Base-by-base conservation (phyloP, 2,113 vertebrate genomes). In the Pteropus alecto region DNA sequence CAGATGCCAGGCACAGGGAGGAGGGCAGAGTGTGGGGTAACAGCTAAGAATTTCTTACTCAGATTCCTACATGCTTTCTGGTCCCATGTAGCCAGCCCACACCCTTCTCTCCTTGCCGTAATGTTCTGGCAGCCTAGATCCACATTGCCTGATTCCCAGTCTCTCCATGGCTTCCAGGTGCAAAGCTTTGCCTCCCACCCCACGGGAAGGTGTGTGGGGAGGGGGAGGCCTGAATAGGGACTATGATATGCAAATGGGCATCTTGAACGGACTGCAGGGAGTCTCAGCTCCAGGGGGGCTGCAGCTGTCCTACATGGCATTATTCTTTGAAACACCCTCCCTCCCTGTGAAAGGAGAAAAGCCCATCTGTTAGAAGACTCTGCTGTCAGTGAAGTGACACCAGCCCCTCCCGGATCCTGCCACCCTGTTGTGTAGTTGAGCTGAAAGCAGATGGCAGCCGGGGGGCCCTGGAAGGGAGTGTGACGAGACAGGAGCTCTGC, bases 381-480 rank as follows among this genome's bases (percentile, higher is more conserved):
- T 9, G 73, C 65, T 10, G 1, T 38, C 10, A 30, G 76, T 38
- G 61, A 58, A 2, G 33, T 14, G 58, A 63, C 38, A 48, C 24
- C 33, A 78, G 56, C 76, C 67, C 67, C 90, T 76, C 30, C 76
- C 0, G 0, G 48, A 87, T 33, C 61, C 33, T 3, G 18, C 28
- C 19, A 1, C 87, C 7, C 0, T 10, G 15, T 46, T 24, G 3
- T 33, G 28, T 15, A 28, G 7, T 28, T 43, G 85, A 60, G 76
- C 35, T 28, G 26, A 22, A 18, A n/a, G 67, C 94, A 93, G 95
- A 82, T 93, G 96, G 96, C 71, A 79, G 43, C 92, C 0, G 0
- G 65, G 63, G 38, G 28, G 48, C 67, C 60, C 33, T 7, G 33
- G 35, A 56, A 7, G 51, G 70, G 35, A 54, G 71, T 5, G 54